phyloP scores from a whole-genome alignment of 2,113 vertebrate species.

The Brachypteracias leptosomus region DNA sequence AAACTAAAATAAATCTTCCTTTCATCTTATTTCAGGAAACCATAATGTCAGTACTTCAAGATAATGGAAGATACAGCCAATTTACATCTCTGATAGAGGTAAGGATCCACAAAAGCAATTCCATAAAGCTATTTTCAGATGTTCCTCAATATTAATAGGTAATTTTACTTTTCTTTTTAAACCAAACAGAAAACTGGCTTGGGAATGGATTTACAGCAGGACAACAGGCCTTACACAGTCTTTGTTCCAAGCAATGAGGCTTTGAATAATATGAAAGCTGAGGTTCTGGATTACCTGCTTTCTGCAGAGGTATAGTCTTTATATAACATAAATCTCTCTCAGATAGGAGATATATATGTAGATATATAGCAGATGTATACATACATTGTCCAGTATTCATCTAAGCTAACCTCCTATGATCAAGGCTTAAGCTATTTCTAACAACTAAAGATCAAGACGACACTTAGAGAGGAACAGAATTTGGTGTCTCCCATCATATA shows the following conservation, averaged over 20 bases:
- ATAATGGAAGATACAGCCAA: conserved; percentile 78
- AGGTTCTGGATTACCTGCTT: conserved; percentile 78
- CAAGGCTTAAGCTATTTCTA: neutral
- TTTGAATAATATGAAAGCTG: conserved; percentile 72
- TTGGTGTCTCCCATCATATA: neutral
- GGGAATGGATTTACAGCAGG: conserved; percentile 70
- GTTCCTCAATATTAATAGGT: neutral
- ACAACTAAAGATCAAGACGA: neutral
- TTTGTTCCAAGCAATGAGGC: conserved; percentile 86
- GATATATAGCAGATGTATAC: neutral
- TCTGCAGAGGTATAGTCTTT: conserved; percentile 78
- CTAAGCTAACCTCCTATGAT: neutral
- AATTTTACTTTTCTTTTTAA: conserved; percentile 11
- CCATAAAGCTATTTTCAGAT: neutral
- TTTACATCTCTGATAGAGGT: conserved; percentile 87
- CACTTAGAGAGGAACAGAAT: neutral
- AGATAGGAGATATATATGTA: neutral
- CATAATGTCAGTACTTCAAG: conserved; percentile 82
- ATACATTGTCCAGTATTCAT: neutral
- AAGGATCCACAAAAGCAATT: neutral
- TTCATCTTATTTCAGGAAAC: conserved; percentile 78
- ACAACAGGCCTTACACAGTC: conserved; percentile 77
- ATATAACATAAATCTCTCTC: neutral
- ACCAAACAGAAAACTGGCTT: conserved; percentile 77
- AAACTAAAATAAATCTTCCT: neutral